These are phyloP conservation scores for Etheostoma nigrum DNA, from an alignment of 2,797 vertebrate species.

Conservation along the genomic window DNA sequence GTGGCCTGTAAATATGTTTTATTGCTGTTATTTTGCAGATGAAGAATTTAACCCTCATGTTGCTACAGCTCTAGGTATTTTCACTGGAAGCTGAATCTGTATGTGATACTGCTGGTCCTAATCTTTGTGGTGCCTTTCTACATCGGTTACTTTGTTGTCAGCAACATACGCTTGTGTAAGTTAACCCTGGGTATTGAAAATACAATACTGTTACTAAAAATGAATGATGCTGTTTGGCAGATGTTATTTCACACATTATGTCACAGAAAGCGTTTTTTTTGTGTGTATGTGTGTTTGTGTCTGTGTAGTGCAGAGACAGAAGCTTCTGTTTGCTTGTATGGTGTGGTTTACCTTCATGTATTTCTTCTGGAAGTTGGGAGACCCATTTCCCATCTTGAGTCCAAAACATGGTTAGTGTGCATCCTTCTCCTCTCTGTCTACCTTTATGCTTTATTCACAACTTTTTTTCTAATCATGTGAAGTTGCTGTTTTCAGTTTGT, in stretches of 20 bases:
- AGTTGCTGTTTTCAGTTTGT: slow-evolving; percentile 1
- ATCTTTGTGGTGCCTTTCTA: slow-evolving; percentile 99
- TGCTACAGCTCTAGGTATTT: slow-evolving; percentile 94
- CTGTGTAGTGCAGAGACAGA: slow-evolving; percentile 91
- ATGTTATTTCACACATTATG: not conserved
- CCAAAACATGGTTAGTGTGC: slow-evolving; percentile 94
- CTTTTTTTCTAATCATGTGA: not conserved
- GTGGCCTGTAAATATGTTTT: not conserved
- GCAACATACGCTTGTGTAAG: slow-evolving; percentile 97
- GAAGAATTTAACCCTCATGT: not conserved
- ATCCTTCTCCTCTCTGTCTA: not conserved
- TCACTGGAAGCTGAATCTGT: slow-evolving; percentile 98
- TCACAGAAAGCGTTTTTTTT: slow-evolving; percentile 12
- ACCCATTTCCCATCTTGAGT: slow-evolving; percentile 98
- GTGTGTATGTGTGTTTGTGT: slow-evolving; percentile 3
- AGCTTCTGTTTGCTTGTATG: slow-evolving; percentile 93
- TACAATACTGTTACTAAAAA: not conserved
- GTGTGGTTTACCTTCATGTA: slow-evolving; percentile 99
- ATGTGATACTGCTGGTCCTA: slow-evolving; percentile 95
- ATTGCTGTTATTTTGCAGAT: not conserved
- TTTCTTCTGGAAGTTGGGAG: slow-evolving; percentile 99
- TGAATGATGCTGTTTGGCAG: not conserved
- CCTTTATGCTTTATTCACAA: not conserved
- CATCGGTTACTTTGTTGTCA: slow-evolving; percentile 98
- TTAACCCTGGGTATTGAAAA: slow-evolving; percentile 44